Conservation (phyloP, 2,888 invertebrate species). For the Apocheima hispidaria region DNA sequence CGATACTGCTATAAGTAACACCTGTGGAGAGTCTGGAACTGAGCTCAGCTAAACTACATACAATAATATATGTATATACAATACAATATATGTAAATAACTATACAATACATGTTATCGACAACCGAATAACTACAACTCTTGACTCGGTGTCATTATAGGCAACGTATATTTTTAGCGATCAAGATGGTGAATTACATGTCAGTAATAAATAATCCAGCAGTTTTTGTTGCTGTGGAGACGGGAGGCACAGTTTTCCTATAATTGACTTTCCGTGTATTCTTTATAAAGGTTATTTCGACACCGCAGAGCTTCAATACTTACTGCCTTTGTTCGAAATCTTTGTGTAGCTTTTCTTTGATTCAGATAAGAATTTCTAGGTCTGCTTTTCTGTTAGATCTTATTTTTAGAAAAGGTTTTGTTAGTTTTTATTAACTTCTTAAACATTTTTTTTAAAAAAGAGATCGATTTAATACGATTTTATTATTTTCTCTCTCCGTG, state of each 20-base stretch:
- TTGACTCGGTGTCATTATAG: too few species aligned
- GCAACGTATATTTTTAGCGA: background rate
- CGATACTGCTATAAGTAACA: background rate
- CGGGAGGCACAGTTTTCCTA: slow-evolving; percentile 47
- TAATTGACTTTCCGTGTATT: slow-evolving; percentile 67
- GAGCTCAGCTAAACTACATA: too few species aligned
- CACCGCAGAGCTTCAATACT: slow-evolving; percentile 38
- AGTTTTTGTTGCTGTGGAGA: slow-evolving; percentile 2
- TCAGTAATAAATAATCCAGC: slow-evolving; percentile 12
- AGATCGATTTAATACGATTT: background rate
- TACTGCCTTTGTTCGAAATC: slow-evolving; percentile 42
- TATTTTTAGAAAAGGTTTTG: slow-evolving; percentile 2
- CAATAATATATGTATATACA: too few species aligned
- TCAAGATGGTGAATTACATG: background rate
- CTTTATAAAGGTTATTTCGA: slow-evolving; percentile 46
- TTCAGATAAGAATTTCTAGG: slow-evolving; percentile 28
- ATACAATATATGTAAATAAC: too few species aligned
- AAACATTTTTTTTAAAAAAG: background rate
- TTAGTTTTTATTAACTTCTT: background rate
- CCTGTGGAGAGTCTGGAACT: background rate
- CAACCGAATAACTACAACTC: too few species aligned
- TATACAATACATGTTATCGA: too few species aligned
- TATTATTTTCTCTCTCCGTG: too few species aligned
- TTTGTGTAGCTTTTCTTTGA: slow-evolving; percentile 32
- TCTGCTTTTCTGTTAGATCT: background rate